Base-by-base conservation (phyloP, 30 jellyfish, hydroid and myxozoan genomes). In the Pelagia noctiluca region DNA sequence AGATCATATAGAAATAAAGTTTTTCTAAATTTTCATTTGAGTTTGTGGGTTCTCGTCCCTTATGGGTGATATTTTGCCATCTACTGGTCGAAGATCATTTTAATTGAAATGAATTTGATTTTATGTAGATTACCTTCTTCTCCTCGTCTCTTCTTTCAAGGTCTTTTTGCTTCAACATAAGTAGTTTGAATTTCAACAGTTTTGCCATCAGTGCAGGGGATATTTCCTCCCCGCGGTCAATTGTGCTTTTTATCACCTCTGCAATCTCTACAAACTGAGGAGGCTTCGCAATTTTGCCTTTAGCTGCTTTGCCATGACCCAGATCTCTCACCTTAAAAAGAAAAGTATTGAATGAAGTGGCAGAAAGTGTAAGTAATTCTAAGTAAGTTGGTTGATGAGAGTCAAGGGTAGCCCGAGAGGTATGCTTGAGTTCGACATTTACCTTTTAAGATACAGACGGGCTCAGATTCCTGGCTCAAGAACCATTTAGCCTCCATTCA, bases 221-320 rank as follows among this genome's bases (percentile, higher is more conserved):
- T 18, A 93, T 26, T 0, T 34, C 80, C 32, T 93, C 97, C 16
- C 97, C 97, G 68, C 80, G 96, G 10, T 93, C 98, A 46, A 93
- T 26, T n/a, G 71, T 38, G 7, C 30, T 18, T 77, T 88, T 88
- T 16, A 83, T 87, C 29, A 80, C 80, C 38, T 93, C 97, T 73
- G 94, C 79, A 32, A 93, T 76, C 77, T 93, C 98, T 50, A 78
- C 61, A 62, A 87, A 93, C 35, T 70, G 97, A 3, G 97, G 98
- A 29, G 90, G 84, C 63, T 86, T 93, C 2, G 85, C 47, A 0
- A 52, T 26, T 63, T 91, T 91, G 23, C 81, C 96, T 61, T 91
- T 91, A 13, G 86, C 84, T 1, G 82, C 85, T 82, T 93, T 93
- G 24, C 79, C 89, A 35, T 82, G 97, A 12, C 90, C 94, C 23